Conservation (phyloP, 2,797 vertebrate genomes). For the Nyctalus aviator region DNA sequence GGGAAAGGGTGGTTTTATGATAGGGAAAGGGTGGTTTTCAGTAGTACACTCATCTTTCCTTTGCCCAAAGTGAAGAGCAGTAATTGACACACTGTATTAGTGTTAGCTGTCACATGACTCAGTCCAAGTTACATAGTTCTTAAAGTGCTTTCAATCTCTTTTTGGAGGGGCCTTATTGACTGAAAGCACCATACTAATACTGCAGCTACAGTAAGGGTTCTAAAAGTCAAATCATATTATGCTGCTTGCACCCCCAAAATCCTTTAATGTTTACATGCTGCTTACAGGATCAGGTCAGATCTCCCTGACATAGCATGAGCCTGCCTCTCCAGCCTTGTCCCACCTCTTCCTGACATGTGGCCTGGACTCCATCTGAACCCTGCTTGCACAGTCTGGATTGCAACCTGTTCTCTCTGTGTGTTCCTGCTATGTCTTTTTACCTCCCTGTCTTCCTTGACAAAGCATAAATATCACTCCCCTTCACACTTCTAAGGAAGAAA, state of each 20-base stretch:
- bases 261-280: neutral
- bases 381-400: neutral
- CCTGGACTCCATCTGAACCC: neutral
- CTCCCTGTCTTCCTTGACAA: neutral
- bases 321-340: no score
- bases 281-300: neutral
- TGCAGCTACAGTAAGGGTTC: neutral
- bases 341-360: rapidly evolving
- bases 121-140: neutral
- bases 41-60: neutral
- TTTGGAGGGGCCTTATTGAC: neutral
- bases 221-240: neutral
- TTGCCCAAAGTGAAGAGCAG: neutral
- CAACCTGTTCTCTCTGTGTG: neutral
- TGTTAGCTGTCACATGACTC: neutral
- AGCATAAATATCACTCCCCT: neutral
- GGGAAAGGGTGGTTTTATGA: neutral
- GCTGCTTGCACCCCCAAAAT: neutral
- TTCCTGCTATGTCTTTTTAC: neutral
- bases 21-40: neutral
- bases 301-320: rapidly evolving
- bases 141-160: neutral
- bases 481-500: neutral
- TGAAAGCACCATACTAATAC: neutral
- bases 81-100: neutral